Base-by-base conservation (phyloP, 2,888 invertebrate species). In the Amorpha juglandis region DNA sequence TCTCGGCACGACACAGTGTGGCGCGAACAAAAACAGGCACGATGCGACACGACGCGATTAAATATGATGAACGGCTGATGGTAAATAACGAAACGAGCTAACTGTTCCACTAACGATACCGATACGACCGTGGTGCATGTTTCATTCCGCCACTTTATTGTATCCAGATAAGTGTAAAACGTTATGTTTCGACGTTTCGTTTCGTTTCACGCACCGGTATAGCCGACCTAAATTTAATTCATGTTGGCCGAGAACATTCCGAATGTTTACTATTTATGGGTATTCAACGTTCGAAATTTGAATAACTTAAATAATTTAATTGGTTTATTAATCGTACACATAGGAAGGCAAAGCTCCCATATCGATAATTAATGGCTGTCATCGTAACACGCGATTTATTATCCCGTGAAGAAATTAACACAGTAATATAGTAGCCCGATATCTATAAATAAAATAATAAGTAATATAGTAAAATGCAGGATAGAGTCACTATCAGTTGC, bases 41-140 rank as follows among this genome's bases (percentile, higher is more conserved):
- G 76, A 75, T 71, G 69, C 72, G 35, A 72, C 76, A 77, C 78
- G 78, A 75, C 76, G 81, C 88, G 90, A 91, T 90, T 88, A 89
- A 86, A 87, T 80, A 88, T 90, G 90, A 91, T 89, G 87, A 81
- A 90, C 87, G 89, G 85, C 75, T 85, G 77, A 77, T 81, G 83
- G 83, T 83, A 86, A 85, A 84, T 81, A 82, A 78, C 79, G 78
- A 82, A 83, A 86, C 84, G 86, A 83, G 78, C 81, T 78, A 84
- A 83, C 84, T 80, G 84, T 82, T 83, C 81, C 85, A 83, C 85
- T 89, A 89, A 89, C 88, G 88, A 88, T 80, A 79, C 79, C 76
- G 80, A 82, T 81, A 83, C 78, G 81, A 74, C 65, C 75, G 76
- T 76, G 75, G 77, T 79, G 72, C 78, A 82, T 85, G 82, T 85